These are phyloP conservation scores for Lasiurus cinereus DNA, from an alignment of 2,113 vertebrate genomes.

Conservation along the genomic window DNA sequence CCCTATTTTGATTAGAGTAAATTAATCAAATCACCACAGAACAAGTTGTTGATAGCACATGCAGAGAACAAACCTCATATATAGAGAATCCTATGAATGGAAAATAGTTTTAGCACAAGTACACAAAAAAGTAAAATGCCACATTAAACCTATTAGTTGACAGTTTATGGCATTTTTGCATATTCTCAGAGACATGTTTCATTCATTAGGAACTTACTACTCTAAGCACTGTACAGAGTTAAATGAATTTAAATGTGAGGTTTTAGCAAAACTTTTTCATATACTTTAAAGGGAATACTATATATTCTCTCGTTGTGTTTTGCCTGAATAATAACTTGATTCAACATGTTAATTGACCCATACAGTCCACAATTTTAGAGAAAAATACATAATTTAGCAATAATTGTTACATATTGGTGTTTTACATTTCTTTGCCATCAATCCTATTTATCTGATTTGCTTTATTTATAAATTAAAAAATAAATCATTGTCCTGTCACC, in stretches of 20 bases:
- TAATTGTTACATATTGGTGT: constrained; percentile 55
- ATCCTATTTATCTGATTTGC: constrained; percentile 51
- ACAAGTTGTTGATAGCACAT: neutral
- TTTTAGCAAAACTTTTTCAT: neutral
- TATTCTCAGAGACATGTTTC: neutral
- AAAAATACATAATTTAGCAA: constrained; percentile 40
- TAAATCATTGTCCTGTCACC: neutral
- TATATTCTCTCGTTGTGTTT: constrained; percentile 16
- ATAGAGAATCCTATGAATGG: neutral
- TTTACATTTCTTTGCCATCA: neutral
- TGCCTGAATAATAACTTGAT: constrained; percentile 47
- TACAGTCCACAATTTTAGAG: constrained; percentile 56
- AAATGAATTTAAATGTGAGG: neutral
- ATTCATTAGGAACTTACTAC: neutral
- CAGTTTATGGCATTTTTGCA: neutral
- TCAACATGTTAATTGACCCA: constrained; percentile 52
- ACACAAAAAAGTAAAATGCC: neutral
- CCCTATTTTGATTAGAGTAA: neutral
- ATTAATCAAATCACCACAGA: neutral
- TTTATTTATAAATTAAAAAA: constrained; percentile 40
- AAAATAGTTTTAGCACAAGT: neutral
- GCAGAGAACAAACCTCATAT: neutral
- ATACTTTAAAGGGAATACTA: neutral
- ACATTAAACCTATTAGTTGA: neutral
- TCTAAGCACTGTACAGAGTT: neutral